phyloP scores from a whole-genome alignment of 2,797 vertebrate species.

The Anisognathus igniventris region DNA sequence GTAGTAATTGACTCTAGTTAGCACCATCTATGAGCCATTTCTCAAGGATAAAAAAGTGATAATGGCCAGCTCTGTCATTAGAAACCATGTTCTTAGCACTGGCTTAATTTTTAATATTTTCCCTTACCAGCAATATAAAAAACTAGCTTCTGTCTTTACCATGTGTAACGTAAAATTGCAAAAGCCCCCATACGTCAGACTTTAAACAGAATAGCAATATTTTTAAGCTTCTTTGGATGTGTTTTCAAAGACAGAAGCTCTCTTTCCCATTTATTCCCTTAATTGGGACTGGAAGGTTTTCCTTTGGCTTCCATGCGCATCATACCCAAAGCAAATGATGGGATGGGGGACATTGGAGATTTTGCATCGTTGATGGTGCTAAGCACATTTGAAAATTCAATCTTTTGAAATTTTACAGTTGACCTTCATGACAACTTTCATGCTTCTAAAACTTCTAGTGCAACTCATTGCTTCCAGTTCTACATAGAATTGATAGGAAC shows the following conservation, averaged over 20 bases:
- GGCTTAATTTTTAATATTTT: slow-evolving; percentile 14
- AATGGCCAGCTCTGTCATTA: neutral
- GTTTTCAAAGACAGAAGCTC: neutral
- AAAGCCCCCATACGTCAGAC: neutral
- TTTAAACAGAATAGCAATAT: neutral
- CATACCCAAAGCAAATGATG: neutral
- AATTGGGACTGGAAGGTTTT: neutral
- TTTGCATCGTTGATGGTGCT: neutral
- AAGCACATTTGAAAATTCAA: neutral
- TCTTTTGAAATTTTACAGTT: neutral
- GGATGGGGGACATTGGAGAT: neutral
- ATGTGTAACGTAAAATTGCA: neutral
- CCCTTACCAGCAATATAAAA: neutral
- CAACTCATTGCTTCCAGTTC: neutral
- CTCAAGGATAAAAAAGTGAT: neutral
- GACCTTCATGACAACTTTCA: neutral
- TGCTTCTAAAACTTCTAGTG: neutral
- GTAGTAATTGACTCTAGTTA: neutral
- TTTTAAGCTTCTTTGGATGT: neutral
- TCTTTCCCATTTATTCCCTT: neutral
- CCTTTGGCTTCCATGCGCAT: neutral
- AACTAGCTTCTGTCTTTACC: neutral
- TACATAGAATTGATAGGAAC: neutral
- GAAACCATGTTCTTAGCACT: neutral
- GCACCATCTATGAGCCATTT: neutral